A percentile compares a stretch with the other conserved stretches of the same genome.
Conservation (phyloP, 2,113 vertebrate species). For the Geococcyx californianus region DNA sequence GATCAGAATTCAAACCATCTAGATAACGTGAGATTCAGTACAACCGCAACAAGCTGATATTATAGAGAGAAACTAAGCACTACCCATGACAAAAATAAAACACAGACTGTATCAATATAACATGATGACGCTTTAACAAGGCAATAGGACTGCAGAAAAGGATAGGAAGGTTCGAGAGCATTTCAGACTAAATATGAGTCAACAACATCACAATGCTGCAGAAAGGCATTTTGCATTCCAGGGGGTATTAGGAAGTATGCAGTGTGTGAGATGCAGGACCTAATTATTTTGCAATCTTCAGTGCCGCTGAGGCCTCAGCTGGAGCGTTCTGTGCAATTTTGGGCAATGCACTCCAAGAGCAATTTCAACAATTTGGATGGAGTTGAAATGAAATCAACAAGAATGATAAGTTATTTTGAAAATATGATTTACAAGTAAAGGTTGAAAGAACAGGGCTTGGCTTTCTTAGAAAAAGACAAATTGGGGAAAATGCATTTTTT, state of each 20-base stretch:
- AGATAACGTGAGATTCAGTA: not conserved
- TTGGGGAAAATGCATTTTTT: not conserved
- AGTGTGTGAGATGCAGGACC: not conserved
- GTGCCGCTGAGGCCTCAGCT: not conserved
- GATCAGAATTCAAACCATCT: not conserved
- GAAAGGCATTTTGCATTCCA: conserved; percentile 23
- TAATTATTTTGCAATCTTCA: conserved; percentile 33
- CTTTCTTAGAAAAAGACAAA: not conserved
- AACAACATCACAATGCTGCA: not conserved
- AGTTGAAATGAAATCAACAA: conserved; percentile 21
- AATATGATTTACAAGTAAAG: not conserved
- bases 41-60: not conserved
- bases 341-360: conserved; percentile 1
- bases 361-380: conserved; percentile 21
- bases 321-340: conserved; percentile 14
- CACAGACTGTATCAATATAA: not conserved
- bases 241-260: conserved; percentile 3
- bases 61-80: not conserved
- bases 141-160: not conserved
- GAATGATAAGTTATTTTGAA: conserved; percentile 21
- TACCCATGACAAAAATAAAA: not conserved
- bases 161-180: not conserved
- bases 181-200: conserved; percentile 9
- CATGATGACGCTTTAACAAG: not conserved
- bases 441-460: not conserved